phyloP scores from a whole-genome alignment of 2,113 vertebrate species.

The Rhabdomys dilectus region DNA sequence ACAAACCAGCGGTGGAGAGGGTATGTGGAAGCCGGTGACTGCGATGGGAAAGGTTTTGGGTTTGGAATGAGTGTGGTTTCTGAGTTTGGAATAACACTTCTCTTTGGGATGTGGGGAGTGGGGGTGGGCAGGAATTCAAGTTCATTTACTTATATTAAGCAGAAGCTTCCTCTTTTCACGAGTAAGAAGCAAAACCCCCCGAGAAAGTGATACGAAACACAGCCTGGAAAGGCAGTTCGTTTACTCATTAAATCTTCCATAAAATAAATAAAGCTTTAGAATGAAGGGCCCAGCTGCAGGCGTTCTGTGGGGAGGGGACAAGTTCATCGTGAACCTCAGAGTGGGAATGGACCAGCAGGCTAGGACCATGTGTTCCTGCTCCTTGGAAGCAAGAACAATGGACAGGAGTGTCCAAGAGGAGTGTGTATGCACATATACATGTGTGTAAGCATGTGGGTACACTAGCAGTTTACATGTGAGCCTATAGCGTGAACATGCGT shows the following conservation, averaged over 20 bases:
- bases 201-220: neutral
- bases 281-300: accelerated
- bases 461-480: neutral
- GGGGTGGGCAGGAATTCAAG: constrained; percentile 3
- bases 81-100: neutral
- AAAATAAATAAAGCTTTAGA: constrained; percentile 18
- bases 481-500: neutral
- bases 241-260: neutral
- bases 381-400: neutral
- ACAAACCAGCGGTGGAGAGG: accelerated
- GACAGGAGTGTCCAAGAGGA: neutral
- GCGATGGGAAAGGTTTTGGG: neutral
- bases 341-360: neutral
- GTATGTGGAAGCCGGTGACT: accelerated
- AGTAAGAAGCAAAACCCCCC: neutral
- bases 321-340: neutral
- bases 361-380: accelerated
- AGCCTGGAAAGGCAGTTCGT: neutral
- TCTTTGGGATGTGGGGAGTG: neutral
- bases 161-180: constrained; percentile 44
- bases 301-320: accelerated
- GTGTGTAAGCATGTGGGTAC: neutral
- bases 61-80: constrained; percentile 17
- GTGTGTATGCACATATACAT: neutral
- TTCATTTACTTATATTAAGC: neutral